These are phyloP conservation scores for Rhynchophorus ferrugineus DNA, from an alignment of 1,140 invertebrate species.

Conservation along the genomic window DNA sequence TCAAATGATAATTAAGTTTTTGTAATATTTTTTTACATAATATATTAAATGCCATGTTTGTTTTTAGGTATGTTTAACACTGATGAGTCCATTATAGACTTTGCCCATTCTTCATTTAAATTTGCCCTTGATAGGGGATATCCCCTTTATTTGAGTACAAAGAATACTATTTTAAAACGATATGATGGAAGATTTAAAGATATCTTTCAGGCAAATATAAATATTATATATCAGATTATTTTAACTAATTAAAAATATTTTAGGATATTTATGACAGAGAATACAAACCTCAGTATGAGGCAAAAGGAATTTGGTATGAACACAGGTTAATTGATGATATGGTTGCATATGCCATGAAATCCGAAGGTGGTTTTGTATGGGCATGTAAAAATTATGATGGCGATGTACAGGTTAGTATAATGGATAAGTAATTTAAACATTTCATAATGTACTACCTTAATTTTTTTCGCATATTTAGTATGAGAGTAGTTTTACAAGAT, in stretches of 20 bases:
- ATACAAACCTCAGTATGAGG: conserved; percentile 82
- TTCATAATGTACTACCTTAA: too few species aligned
- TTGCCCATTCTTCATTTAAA: conserved; percentile 91
- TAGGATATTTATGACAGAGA: conserved; percentile 85
- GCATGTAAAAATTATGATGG: conserved; percentile 99
- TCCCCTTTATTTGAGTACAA: conserved; percentile 94
- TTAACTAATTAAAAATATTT: too few species aligned
- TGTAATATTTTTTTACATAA: too few species aligned
- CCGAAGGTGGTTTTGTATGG: conserved; percentile 98
- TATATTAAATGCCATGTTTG: too few species aligned
- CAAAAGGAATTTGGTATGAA: conserved; percentile 88
- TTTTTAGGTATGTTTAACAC: conserved; percentile 83
- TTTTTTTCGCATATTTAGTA: neutral
- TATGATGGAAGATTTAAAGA: conserved; percentile 99
- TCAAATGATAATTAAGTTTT: too few species aligned
- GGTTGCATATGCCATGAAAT: conserved; percentile 98
- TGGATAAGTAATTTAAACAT: neutral
- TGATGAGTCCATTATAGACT: conserved; percentile 82
- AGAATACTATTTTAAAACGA: conserved; percentile 97
- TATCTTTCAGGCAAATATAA: conserved; percentile 73
- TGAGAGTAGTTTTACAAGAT: neutral
- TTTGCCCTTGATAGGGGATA: conserved; percentile 80
- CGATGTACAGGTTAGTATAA: conserved; percentile 70
- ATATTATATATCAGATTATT: neutral
- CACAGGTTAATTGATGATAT: conserved; percentile 98